Percentiles rank a stretch among this genome's conserved stretches.
Conservation (phyloP, 2,888 invertebrate genomes). For the Tachystola acroxantha region DNA sequence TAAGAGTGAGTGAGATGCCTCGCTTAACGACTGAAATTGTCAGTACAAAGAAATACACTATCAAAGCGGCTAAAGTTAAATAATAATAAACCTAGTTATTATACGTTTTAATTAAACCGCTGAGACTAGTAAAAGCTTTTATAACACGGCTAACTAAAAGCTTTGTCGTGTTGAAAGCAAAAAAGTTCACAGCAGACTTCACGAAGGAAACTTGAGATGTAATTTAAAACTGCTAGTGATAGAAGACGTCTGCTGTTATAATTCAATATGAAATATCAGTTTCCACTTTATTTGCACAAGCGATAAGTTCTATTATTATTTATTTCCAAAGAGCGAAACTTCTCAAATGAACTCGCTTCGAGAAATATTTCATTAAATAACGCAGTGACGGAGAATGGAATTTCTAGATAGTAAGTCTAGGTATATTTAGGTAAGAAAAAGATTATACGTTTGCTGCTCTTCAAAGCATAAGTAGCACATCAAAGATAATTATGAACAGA, state of each 20-base stretch:
- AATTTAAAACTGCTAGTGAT: background rate
- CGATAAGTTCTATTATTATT: background rate
- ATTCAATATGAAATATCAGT: constrained; percentile 5
- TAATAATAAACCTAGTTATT: too few relatives aligned
- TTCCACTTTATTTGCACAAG: constrained; percentile 2
- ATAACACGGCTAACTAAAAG: constrained; percentile 6
- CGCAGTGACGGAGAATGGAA: constrained; percentile 12
- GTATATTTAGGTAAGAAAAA: too few relatives aligned
- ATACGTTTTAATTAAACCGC: background rate
- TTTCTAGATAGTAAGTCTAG: too few relatives aligned
- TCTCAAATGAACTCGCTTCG: background rate
- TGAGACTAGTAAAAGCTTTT: constrained; percentile 1
- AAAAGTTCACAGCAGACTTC: constrained; percentile 5
- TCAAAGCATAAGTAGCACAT: too few relatives aligned
- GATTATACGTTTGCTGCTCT: too few relatives aligned
- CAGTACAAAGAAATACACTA: too few relatives aligned
- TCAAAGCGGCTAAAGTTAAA: too few relatives aligned
- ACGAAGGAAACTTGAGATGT: too few relatives aligned
- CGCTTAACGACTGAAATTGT: too few relatives aligned
- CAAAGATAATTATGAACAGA: too few relatives aligned
- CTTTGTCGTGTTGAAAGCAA: constrained; percentile 8
- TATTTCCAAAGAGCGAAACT: background rate
- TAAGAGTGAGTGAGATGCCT: too few relatives aligned
- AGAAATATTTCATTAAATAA: constrained; percentile 9
- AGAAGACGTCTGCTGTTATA: background rate